Base-by-base conservation (phyloP, 1,140 invertebrate species). In the Drosophila albomicans region DNA sequence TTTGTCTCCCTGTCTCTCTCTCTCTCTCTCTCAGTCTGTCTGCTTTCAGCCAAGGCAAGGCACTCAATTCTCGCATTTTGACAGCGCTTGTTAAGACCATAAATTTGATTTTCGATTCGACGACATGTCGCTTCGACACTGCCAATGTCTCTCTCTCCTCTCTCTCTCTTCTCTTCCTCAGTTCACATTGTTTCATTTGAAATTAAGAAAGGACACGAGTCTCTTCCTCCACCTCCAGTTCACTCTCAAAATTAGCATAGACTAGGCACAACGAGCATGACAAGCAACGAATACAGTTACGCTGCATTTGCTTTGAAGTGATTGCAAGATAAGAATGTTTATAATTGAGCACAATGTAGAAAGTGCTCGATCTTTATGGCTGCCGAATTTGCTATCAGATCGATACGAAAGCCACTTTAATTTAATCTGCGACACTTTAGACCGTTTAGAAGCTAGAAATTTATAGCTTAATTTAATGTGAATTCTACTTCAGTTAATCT, bases 51-150 rank as follows among this genome's bases (percentile, higher is more conserved):
- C 35, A 10, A 38, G 43, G 62, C 45, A 20, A 46, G 81, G 78
- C 85, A 89, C 85, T 85, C 85, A 81, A 89, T 89, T 85, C 85
- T 89, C 85, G 58, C 78, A 89, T 81, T 88, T 79, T 89, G 78
- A 85, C 84, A 88, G 73, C 73, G 81, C 81, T 79, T 81, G 85
- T 81, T 81, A 81, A 70, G 78, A 75, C 78, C 78, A 89, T 89
- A 89, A 89, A 89, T 89, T 85, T 88, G 78, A 89, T 85, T 89
- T 76, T 79, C 75, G 66, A 81, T 75, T 57, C 67, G 69, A 63
- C 78, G 75, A 86, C 78, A 79, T 74, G 61, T 66, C 38, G 64
- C 51, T 41, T 48, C 49, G 59, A 65, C 75, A 49, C 48, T 61
- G 48, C 66, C 62, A 66, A 71, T 75, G 78, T 78, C 69, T 74